A percentile compares a stretch with the other conserved stretches of the same genome.
These are phyloP conservation scores for Callospermophilus lateralis DNA, from an alignment of 2,113 vertebrate species.

Conservation along the genomic window DNA sequence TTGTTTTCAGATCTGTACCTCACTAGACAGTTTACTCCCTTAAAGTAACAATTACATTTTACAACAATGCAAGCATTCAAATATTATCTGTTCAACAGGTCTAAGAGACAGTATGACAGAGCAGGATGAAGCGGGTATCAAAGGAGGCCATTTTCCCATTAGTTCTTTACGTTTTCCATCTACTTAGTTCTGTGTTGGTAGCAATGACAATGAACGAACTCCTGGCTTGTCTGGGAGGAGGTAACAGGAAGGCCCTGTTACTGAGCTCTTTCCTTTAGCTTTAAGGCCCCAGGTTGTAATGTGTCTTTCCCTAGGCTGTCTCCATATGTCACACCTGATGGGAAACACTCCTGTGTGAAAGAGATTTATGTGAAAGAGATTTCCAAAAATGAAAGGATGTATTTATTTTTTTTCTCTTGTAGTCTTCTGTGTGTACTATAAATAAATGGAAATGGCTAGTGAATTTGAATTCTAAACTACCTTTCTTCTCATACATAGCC, in stretches of 20 bases:
- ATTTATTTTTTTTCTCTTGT: neutral
- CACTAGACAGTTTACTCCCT: neutral
- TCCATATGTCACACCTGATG: neutral
- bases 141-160: neutral
- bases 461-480: neutral
- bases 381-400: neutral
- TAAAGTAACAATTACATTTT: neutral
- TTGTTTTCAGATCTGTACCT: neutral
- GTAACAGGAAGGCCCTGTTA: neutral
- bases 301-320: neutral
- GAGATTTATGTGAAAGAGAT: neutral
- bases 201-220: neutral
- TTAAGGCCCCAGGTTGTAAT: too few species aligned
- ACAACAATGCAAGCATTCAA: neutral
- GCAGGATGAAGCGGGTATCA: neutral
- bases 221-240: neutral
- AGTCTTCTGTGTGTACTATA: constrained; percentile 9
- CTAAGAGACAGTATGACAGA: neutral
- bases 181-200: neutral
- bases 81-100: neutral
- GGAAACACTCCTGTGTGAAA: neutral
- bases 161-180: too few species aligned
- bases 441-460: neutral
- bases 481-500: neutral
- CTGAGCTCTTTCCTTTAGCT: too few species aligned